Evolutionary conservation across 1,140 invertebrate species (phyloP), one percentile per base, ranked within the genome.

Genomic region (Trachelipus rathkii): DNA sequence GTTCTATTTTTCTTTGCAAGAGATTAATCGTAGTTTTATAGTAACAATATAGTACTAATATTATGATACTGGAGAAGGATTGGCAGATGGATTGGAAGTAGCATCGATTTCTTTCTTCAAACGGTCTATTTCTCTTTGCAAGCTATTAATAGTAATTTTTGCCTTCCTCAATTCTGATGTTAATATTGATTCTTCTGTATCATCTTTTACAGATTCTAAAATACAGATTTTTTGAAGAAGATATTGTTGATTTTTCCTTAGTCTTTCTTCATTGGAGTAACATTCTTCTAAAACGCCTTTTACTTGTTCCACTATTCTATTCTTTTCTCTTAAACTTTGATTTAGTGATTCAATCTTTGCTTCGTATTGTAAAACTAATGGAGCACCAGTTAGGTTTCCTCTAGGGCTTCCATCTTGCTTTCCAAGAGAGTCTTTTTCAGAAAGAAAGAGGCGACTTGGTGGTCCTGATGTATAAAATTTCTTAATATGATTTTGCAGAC

Each of bases 121-220:
- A 2, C 11, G n/a, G 13, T 78, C 77, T 23, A 78, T 60, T 46
- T 53, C 70, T 53, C 77, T 72, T 24, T 78, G 77, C 10, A 73
- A 71, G 45, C 77, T 72, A 21, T 71, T 78, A 43, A 78, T 50
- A 3, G 77, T 78, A 15, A 78, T 71, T 23, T 74, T 78, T 15
- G 77, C 77, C 21, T 72, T 74, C 44, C 77, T 66, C 10, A 78
- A 44, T 24, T 78, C 77, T 71, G 75, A 66, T 10, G 75, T 71
- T 44, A 78, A 66, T 5, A 53, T 71, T 7, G 77, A 73, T 46
- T 74, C 71, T 13, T 74, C 73, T 4, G 77, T 78, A 44, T 78
- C 77, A n/a, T 78, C 77, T 44, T 74, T 73, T 44, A 78, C 46
- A 21, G 69, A 50, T 66, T 78, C 77, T 19, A 78, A 76, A 10